Base-by-base conservation (phyloP, 2,113 vertebrate genomes). In the Coryphaenoides rupestris region DNA sequence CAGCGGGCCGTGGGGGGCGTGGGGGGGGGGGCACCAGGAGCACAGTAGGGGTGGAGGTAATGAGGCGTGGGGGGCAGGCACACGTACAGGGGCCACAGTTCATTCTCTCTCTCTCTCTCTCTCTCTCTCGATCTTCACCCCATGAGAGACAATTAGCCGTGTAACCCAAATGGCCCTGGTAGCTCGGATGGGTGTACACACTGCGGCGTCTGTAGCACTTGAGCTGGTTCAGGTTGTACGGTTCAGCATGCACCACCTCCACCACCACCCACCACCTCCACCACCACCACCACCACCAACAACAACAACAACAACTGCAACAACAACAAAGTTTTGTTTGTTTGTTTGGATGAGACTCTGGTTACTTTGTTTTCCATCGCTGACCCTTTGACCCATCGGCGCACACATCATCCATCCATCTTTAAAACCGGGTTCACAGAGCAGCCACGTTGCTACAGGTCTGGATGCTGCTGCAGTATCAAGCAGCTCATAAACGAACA, bases 101-200 rank as follows among this genome's bases (percentile, higher is more conserved):
- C 62, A 68, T 76, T 79, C 68, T 65, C 55, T 70, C 67, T 58
- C 62, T 65, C 63, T 66, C 78, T 73, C 59, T 22, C 55, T 69
- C 66, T 74, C 55, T 57, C 71, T 15, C 53, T 19, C 54, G 55
- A 72, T 65, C 66, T 80, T 72, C 67, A 75, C 70, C 69, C 59
- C 77, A 60, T 60, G 76, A 84, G 82, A 78, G 69, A 72, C 76
- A 79, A 85, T 87, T 84, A 85, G 60, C 62, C 47, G 47, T n/a
- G n/a, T 64, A 74, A 84, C 81, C 65, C 65, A 63, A 55, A 68
- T 55, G 50, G 70, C 69, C 69, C 55, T 68, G 74, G 64, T 67
- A 72, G 33, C 60, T 58, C 0, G 24, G 55, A 47, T 74, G 71
- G 65, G 76, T 12, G 69, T 68, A 61, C 63, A 73, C 68, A 60